phyloP scores from a whole-genome alignment of 2,888 invertebrate species.

The Stomorhina lunata region DNA sequence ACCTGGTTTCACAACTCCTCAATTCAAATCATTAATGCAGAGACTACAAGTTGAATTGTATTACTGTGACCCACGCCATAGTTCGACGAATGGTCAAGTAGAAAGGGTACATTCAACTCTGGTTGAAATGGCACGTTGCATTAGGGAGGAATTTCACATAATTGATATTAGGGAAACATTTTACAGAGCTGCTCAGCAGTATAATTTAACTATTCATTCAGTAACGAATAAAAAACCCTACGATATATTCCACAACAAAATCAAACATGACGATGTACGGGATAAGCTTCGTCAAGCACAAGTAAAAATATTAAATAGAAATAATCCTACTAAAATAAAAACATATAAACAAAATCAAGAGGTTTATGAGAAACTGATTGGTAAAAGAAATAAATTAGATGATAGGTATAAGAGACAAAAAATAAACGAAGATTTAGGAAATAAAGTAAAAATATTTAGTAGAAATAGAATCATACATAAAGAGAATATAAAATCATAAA shows the following conservation, averaged over 20 bases:
- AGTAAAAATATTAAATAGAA: background rate
- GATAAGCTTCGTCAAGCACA: background rate
- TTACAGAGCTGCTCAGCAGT: background rate
- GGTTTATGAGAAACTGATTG: background rate
- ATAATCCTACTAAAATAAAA: background rate
- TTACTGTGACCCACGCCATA: too few species aligned
- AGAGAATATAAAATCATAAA: too few species aligned
- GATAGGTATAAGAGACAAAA: background rate
- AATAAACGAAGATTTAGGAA: background rate
- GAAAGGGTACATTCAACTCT: conserved; percentile 5
- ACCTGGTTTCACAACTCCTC: too few species aligned
- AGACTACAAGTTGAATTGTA: too few species aligned
- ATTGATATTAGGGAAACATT: background rate
- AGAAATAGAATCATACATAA: too few species aligned
- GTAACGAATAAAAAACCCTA: too few species aligned
- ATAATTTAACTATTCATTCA: too few species aligned
- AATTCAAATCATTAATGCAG: too few species aligned
- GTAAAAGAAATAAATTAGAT: background rate
- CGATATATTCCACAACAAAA: too few species aligned
- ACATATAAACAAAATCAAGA: background rate
- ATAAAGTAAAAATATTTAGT: too few species aligned
- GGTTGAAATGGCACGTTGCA: background rate
- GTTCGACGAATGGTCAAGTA: too few species aligned
- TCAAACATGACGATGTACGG: too few species aligned
- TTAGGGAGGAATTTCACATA: background rate